Conservation (phyloP, 2,888 invertebrate genomes). For the Eupithecia inturbata region DNA sequence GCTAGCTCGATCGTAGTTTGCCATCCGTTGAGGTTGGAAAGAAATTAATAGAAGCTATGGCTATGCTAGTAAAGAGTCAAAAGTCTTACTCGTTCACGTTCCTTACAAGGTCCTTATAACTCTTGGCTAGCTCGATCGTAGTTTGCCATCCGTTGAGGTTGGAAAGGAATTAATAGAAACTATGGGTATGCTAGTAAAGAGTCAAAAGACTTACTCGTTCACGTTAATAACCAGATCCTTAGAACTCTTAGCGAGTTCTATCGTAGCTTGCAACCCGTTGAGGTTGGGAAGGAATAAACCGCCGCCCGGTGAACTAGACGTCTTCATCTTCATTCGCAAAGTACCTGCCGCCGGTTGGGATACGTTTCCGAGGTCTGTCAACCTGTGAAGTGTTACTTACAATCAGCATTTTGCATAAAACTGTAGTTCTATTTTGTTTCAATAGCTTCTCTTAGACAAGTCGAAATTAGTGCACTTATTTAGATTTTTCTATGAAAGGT, state of each 20-base stretch:
- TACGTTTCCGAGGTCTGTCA: constrained; percentile 91
- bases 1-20: constrained; percentile 70
- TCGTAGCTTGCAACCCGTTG: constrained; percentile 65
- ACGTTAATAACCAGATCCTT: constrained; percentile 70
- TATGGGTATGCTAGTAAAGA: no score
- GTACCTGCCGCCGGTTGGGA: constrained; percentile 71
- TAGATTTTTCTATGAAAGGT: not conserved
- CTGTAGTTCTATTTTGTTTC: not conserved
- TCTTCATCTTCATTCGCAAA: constrained; percentile 81
- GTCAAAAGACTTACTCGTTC: constrained; percentile 63
- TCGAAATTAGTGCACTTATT: not conserved
- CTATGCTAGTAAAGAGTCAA: no score
- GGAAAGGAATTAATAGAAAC: no score
- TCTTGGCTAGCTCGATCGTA: no score
- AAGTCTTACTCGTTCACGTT: no score
- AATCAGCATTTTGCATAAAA: not conserved
- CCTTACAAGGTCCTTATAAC: no score
- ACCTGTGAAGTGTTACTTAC: constrained; percentile 65
- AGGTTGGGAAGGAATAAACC: constrained; percentile 59
- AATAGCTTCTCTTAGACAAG: no score
- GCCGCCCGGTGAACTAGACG: constrained; percentile 83
- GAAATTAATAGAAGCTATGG: no score
- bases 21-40: constrained; percentile 61
- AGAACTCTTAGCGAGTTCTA: constrained; percentile 68
- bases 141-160: no score